phyloP scores from a whole-genome alignment of 2,888 invertebrate species.

The Eristalis pertinax region DNA sequence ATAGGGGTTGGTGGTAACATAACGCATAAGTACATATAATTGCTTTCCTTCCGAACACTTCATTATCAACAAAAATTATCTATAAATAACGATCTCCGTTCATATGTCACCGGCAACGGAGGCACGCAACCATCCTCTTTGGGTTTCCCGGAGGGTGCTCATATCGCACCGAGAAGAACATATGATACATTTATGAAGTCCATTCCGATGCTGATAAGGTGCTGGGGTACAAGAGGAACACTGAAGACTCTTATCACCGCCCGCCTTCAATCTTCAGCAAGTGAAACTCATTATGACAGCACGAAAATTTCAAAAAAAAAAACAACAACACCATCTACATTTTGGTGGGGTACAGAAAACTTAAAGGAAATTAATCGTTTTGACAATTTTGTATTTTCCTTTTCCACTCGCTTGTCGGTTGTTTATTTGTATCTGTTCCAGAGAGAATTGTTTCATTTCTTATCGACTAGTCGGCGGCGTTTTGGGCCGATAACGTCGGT shows the following conservation, averaged over 20 bases:
- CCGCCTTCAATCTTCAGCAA: slow-evolving; percentile 3
- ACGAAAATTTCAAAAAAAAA: not conserved
- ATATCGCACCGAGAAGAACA: not conserved
- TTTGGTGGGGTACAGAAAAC: not conserved
- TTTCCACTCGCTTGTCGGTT: not conserved
- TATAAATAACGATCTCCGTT: not conserved
- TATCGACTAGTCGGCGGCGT: not conserved
- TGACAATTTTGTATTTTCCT: not conserved
- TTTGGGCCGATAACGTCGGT: not conserved
- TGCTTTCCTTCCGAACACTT: not conserved
- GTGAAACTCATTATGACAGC: not conserved
- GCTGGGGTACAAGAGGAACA: not conserved
- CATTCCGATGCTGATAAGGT: not conserved
- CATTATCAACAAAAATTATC: not conserved
- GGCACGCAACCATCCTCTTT: not conserved
- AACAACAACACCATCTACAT: too few species aligned
- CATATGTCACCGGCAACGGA: not conserved
- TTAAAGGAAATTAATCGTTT: not conserved
- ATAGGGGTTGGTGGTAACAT: not conserved
- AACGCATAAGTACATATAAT: not conserved
- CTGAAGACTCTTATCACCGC: not conserved
- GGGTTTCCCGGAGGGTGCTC: not conserved
- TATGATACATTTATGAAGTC: not conserved
- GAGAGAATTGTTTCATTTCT: not conserved
- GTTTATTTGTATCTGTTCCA: not conserved